Conservation (phyloP, 2,113 vertebrate species). For the Prolemur simus region DNA sequence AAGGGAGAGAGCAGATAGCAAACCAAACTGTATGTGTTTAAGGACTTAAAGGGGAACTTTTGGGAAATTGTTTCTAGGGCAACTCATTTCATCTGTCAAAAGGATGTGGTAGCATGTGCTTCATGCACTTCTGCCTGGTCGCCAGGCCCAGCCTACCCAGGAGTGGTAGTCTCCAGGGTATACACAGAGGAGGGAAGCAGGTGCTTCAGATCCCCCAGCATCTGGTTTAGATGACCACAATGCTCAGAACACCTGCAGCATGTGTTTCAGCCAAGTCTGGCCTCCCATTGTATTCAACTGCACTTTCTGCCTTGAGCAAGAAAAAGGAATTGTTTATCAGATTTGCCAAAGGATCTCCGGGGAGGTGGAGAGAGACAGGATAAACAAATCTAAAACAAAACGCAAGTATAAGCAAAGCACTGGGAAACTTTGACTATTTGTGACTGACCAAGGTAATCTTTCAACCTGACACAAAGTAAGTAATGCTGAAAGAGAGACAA, state of each 20-base stretch:
- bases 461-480: conserved; percentile 26
- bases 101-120: conserved; percentile 47
- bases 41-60: conserved; percentile 57
- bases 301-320: conserved; percentile 82
- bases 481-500: background rate
- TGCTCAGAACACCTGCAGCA: conserved; percentile 85
- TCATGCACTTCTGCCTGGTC: conserved; percentile 57
- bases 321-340: conserved; percentile 84
- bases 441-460: conserved; percentile 44
- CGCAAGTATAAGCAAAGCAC: conserved; percentile 62
- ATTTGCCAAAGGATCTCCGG: conserved; percentile 75
- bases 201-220: conserved; percentile 83
- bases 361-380: conserved; percentile 76
- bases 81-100: conserved; percentile 65
- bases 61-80: conserved; percentile 60
- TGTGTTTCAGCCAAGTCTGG: conserved; percentile 79
- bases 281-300: conserved; percentile 84
- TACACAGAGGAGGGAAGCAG: conserved; percentile 86
- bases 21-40: background rate
- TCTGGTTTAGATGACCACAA: conserved; percentile 88
- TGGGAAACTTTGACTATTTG: conserved; percentile 48
- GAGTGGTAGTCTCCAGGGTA: conserved; percentile 62
- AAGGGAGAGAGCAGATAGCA: background rate
- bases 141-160: conserved; percentile 37
- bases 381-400: conserved; percentile 75